Conservation (phyloP, 2,113 vertebrate genomes). For the Callocephalon fimbriatum region DNA sequence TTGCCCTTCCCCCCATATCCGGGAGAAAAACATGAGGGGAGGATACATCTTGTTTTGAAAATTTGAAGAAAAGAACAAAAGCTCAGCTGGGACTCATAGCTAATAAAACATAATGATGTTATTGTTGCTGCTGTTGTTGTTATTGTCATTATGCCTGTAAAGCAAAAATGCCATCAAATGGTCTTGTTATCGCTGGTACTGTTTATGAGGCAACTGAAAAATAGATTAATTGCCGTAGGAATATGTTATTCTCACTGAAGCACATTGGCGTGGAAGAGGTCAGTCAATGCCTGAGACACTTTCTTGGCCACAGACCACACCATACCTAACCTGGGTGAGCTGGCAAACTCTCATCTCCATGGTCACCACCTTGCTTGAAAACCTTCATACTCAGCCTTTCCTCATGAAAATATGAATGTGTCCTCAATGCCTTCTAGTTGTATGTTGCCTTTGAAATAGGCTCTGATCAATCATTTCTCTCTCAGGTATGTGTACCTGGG, state of each 20-base stretch:
- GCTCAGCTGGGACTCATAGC: neutral
- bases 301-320: neutral
- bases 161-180: neutral
- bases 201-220: neutral
- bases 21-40: neutral
- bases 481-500: constrained; percentile 88
- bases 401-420: neutral
- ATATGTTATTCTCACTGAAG: neutral
- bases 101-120: neutral
- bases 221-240: neutral
- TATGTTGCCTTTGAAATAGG: neutral
- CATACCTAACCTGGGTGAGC: neutral
- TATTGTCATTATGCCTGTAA: neutral
- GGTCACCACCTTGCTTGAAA: neutral
- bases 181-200: neutral
- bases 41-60: neutral
- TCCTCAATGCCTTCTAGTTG: neutral
- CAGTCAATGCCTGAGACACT: neutral
- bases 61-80: neutral
- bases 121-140: neutral
- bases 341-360: neutral
- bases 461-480: constrained; percentile 51
- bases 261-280: neutral
- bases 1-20: neutral
- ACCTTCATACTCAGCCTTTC: neutral